Percentiles rank a stretch among this genome's conserved stretches.
phyloP scores from a whole-genome alignment of 2,888 invertebrate species.

The Parochlus steinenii region DNA sequence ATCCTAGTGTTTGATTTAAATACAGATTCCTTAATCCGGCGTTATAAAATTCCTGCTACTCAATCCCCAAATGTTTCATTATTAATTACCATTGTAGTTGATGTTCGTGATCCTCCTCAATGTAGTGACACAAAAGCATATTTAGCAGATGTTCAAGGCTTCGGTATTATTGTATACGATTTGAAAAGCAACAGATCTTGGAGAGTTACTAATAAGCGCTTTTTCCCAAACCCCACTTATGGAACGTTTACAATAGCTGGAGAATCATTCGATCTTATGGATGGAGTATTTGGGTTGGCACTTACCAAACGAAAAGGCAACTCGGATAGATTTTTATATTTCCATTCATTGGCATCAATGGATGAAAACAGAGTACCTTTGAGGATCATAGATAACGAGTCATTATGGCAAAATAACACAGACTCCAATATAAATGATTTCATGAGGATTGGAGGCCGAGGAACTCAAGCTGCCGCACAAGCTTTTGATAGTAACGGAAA shows the following conservation, averaged over 20 bases:
- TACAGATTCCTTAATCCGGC: slow-evolving; percentile 38
- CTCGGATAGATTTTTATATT: neutral
- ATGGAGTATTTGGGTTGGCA: slow-evolving; percentile 31
- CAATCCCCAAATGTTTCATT: slow-evolving; percentile 23
- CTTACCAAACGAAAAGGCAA: neutral
- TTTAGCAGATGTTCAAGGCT: slow-evolving; percentile 48
- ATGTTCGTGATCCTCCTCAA: slow-evolving; percentile 32
- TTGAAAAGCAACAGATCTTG: slow-evolving; percentile 37
- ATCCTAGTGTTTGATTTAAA: slow-evolving; percentile 61
- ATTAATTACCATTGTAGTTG: slow-evolving; percentile 33
- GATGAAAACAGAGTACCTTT: slow-evolving; percentile 1
- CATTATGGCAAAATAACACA: neutral
- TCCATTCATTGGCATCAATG: slow-evolving; percentile 2
- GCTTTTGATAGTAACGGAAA: slow-evolving; percentile 50
- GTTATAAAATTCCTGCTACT: slow-evolving; percentile 23
- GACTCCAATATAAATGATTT: neutral
- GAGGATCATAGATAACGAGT: neutral
- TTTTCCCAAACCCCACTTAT: slow-evolving; percentile 44
- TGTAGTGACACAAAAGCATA: slow-evolving; percentile 49
- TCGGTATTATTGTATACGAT: slow-evolving; percentile 46
- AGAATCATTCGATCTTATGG: slow-evolving; percentile 53
- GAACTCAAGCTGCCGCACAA: slow-evolving; percentile 55
- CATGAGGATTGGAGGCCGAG: slow-evolving; percentile 31
- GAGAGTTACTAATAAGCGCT: slow-evolving; percentile 43
- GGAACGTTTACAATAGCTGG: slow-evolving; percentile 47